A percentile compares a stretch with the other conserved stretches of the same genome.
These are phyloP conservation scores for Orchesellides sinensis DNA, from an alignment of 2,888 invertebrate species.

Conservation along the genomic window DNA sequence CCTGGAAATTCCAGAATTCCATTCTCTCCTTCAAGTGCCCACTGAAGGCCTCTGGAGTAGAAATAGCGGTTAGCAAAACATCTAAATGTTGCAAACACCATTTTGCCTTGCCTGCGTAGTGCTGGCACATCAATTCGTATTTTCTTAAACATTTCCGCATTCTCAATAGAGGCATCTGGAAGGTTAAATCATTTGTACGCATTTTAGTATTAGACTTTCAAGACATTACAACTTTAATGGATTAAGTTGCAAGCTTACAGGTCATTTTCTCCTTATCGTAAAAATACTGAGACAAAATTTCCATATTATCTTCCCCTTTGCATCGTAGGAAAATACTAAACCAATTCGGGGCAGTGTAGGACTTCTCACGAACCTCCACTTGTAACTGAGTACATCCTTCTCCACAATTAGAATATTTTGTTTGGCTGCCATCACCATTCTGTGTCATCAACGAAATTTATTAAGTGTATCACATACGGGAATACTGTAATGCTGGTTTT, in stretches of 20 bases:
- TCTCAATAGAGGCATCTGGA: conserved; percentile 51
- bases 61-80: conserved; percentile 69
- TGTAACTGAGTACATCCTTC: conserved; percentile 60
- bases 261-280: conserved; percentile 45
- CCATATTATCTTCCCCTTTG: conserved; percentile 61
- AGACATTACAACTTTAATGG: not conserved
- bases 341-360: conserved; percentile 65
- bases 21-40: conserved; percentile 60
- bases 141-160: conserved; percentile 53
- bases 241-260: conserved; percentile 18
- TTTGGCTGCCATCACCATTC: conserved; percentile 61
- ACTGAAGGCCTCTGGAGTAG: conserved; percentile 62
- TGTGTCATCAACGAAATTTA: too few species aligned
- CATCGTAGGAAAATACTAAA: conserved; percentile 63
- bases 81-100: conserved; percentile 59
- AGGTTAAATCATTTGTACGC: not conserved
- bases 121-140: conserved; percentile 62
- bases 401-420: conserved; percentile 42
- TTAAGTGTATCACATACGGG: not conserved
- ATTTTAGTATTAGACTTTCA: too few species aligned
- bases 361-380: conserved; percentile 23
- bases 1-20: conserved; percentile 61
- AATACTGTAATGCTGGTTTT: not conserved
- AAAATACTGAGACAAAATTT: conserved; percentile 66
- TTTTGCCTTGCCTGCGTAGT: conserved; percentile 45